Percentiles rank a stretch among this genome's conserved stretches.
Conservation (phyloP, 2,888 invertebrate species). For the Orchesellides sinensis region DNA sequence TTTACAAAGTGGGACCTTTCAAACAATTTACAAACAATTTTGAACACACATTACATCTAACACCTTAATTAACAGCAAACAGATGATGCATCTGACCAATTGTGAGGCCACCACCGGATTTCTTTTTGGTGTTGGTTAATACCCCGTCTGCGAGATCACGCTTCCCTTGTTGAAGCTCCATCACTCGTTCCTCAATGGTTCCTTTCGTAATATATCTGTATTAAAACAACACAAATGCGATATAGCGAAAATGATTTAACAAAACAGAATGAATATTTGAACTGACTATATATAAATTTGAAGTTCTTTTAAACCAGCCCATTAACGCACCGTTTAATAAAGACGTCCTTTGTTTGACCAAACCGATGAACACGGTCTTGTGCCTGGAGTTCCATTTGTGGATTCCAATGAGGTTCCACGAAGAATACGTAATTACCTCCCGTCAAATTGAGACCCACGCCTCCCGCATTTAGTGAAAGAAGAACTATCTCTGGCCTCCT, state of each 20-base stretch:
- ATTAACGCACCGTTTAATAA: conserved; percentile 89
- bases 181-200: conserved; percentile 93
- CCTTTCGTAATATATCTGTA: conserved; percentile 87
- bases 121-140: conserved; percentile 83
- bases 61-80: too few relatives aligned
- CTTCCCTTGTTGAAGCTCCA: conserved; percentile 88
- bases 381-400: conserved; percentile 95
- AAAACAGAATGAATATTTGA: neutral
- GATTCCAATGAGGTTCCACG: conserved; percentile 97
- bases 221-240: neutral
- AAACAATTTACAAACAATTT: too few relatives aligned
- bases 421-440: conserved; percentile 95
- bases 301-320: too few relatives aligned
- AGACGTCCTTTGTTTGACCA: conserved; percentile 89
- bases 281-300: neutral
- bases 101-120: conserved; percentile 83
- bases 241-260: neutral
- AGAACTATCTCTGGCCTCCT: conserved; percentile 80
- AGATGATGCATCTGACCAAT: conserved; percentile 85
- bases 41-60: too few relatives aligned
- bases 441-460: conserved; percentile 94
- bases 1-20: too few relatives aligned
- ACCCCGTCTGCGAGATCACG: conserved; percentile 86
- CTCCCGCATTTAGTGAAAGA: conserved; percentile 94
- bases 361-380: conserved; percentile 95